These are phyloP conservation scores for Ciconia nigra DNA, from an alignment of 2,797 vertebrate genomes.

Conservation along the genomic window DNA sequence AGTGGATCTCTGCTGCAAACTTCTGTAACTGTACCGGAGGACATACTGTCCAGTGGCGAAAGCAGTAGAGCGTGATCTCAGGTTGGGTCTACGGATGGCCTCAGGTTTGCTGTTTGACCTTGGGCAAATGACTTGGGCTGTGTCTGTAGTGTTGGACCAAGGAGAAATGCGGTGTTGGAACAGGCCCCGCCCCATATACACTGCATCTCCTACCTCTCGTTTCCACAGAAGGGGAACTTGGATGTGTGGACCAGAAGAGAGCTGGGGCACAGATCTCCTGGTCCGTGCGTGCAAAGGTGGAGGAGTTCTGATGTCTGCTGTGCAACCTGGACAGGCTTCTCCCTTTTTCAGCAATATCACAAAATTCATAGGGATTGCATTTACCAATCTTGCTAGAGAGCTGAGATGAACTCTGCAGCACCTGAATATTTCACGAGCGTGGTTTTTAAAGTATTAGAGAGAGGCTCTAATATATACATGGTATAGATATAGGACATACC, in stretches of 20 bases:
- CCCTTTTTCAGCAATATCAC: not conserved
- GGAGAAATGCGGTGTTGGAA: not conserved
- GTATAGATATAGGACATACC: not conserved
- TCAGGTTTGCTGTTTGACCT: not conserved
- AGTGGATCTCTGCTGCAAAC: not conserved
- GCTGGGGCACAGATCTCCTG: not conserved
- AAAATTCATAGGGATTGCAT: not conserved
- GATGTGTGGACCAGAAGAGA: not conserved
- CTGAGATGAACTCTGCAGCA: not conserved
- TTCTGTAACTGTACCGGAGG: not conserved
- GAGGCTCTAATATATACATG: not conserved
- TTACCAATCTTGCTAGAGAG: not conserved
- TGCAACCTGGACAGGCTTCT: not conserved
- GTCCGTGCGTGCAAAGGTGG: rapidly evolving
- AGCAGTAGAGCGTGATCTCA: not conserved
- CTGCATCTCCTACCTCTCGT: not conserved
- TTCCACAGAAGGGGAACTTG: not conserved
- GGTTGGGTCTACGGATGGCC: not conserved
- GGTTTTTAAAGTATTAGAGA: not conserved
- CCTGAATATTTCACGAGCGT: not conserved
- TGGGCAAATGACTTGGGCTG: not conserved
- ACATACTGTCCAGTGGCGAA: not conserved
- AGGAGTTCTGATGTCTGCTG: not conserved
- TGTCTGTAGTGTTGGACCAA: not conserved
- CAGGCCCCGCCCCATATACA: rapidly evolving